phyloP scores from a whole-genome alignment of 1,140 invertebrate species.

The Philotrypesis tridentata region DNA sequence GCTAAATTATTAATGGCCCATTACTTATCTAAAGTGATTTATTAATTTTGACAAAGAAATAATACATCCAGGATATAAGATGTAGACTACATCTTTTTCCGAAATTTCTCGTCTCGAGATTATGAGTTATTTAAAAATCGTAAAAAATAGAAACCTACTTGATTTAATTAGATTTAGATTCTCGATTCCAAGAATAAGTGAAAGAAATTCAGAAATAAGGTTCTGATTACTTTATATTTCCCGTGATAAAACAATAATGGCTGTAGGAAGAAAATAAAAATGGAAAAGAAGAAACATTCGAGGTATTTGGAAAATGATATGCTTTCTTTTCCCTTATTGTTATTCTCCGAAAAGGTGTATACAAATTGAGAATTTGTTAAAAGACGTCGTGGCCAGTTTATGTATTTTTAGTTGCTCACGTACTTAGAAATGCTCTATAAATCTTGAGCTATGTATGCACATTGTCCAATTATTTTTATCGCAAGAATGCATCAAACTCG shows the following conservation, averaged over 20 bases:
- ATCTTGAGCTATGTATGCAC: conserved; percentile 7
- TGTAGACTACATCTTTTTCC: not conserved
- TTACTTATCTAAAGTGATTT: conserved; percentile 25
- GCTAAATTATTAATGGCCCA: conserved; percentile 24
- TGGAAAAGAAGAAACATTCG: not conserved
- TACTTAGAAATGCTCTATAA: conserved; percentile 32
- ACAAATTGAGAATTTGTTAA: conserved; percentile 31
- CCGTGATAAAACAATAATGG: conserved; percentile 9
- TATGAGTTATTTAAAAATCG: not conserved
- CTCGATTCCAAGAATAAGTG: not conserved
- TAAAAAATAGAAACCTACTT: not conserved
- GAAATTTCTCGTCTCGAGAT: not conserved
- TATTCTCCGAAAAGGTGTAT: conserved; percentile 8
- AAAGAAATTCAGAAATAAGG: conserved; percentile 3
- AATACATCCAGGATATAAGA: too few relatives aligned
- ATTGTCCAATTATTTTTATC: conserved; percentile 44
- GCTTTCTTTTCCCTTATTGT: conserved; percentile 34
- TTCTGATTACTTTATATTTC: conserved; percentile 19
- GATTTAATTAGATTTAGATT: not conserved
- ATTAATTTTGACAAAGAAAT: not conserved
- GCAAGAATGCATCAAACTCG: conserved; percentile 18
- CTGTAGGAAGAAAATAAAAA: conserved; percentile 14
- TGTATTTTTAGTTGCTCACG: conserved; percentile 12
- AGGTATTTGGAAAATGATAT: conserved; percentile 16
- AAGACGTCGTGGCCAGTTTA: conserved; percentile 3